Base-by-base conservation (phyloP, 2,797 vertebrate species). In the Trachops cirrhosus region DNA sequence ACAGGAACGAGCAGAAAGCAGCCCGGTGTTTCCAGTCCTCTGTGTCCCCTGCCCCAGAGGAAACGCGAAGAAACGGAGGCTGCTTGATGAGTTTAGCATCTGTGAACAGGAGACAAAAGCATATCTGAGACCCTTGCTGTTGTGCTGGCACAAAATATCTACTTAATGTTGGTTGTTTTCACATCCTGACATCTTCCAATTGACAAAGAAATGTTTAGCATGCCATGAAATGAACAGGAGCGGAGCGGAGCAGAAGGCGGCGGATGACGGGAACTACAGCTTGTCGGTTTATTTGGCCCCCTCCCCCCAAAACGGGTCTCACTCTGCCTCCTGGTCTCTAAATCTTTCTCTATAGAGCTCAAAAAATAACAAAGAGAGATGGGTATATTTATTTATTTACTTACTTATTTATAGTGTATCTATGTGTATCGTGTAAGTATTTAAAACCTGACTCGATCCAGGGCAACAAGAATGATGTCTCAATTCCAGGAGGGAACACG, bases 381-480 rank as follows among this genome's bases (percentile, higher is more conserved):
- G 98, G 93, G 96, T 92, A 57, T 84, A n/a, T 39, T 74, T 84
- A 95, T 86, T 71, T 89, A 92, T 77, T 91, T 74, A 59, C 83
- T 91, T 57, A 75, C 64, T 94, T 91, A 86, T 75, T 83, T 89
- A 62, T 46, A 86, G 95, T 48, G 5, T 87, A 83, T 73, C 94
- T 91, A 6, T 32, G 82, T 32, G 37, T 22, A n/a, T 86, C 87
- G 88, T 93, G 29, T 90, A 86, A 78, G 94, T 92, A 73, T 91
- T 95, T 95, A 89, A 97, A 96, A 86, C 83, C 79, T 3, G 4
- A 86, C 96, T 97, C 93, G 95, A 96, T 95, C 80, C 95, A 10
- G 97, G 6, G 32, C 97, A 97, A 96, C 98, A 97, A 98, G 98
- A 98, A 97, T 98, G 98, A 99, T 98, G 98, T 99, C 98, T 99